A percentile compares a stretch with the other conserved stretches of the same genome.
These are phyloP conservation scores for Rotaria socialis DNA, from an alignment of 2,888 invertebrate genomes.

Conservation along the genomic window DNA sequence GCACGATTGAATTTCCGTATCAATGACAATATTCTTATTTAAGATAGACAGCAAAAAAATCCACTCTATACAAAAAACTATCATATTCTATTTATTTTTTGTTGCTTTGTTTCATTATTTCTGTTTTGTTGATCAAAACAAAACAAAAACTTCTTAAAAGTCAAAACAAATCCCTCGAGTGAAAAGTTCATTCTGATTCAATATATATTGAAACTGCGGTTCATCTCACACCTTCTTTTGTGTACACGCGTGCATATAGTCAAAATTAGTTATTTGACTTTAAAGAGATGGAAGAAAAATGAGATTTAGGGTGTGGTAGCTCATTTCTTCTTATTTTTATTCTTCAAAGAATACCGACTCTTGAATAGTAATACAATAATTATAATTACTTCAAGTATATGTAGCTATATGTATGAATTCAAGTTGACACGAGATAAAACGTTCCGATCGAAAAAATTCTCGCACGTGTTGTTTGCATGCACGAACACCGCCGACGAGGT, in stretches of 20 bases:
- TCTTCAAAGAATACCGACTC: not conserved
- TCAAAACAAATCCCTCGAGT: too few relatives aligned
- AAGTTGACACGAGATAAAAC: not conserved
- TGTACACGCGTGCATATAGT: not conserved
- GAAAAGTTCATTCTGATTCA: not conserved
- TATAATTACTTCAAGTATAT: not conserved
- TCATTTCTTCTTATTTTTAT: not conserved
- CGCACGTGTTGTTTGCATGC: not conserved
- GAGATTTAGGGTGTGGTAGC: not conserved
- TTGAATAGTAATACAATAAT: not conserved
- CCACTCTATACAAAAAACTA: too few relatives aligned
- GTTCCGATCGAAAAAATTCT: not conserved
- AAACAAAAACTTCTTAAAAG: too few relatives aligned
- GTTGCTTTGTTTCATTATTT: too few relatives aligned
- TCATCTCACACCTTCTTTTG: not conserved
- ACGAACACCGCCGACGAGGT: not conserved
- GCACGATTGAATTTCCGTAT: slow-evolving; percentile 17
- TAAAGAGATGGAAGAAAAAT: not conserved
- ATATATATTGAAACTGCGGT: not conserved
- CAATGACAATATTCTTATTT: not conserved
- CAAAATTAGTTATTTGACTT: not conserved
- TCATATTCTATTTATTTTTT: too few relatives aligned
- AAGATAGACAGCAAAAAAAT: not conserved
- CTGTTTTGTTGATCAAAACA: too few relatives aligned
- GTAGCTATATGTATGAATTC: not conserved